Evolutionary conservation across 2,888 invertebrate species (phyloP), one percentile per base, ranked within the genome.

Genomic region (Gandaritis pyraliata): DNA sequence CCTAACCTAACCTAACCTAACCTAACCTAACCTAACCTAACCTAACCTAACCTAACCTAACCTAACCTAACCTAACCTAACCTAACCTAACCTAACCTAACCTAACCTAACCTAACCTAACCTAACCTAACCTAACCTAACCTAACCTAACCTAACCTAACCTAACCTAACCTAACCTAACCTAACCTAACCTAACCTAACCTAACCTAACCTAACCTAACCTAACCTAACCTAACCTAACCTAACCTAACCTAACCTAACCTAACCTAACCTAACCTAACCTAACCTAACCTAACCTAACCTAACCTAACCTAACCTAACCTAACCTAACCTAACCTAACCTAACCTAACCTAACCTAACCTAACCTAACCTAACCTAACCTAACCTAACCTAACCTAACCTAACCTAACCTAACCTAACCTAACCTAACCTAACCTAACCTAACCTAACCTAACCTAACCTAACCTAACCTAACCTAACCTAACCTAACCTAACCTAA

Each of bases 281-380:
- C 69, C 66, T 66, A 69, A 69, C 69, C 64, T 63, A 66, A 64
- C 64, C 64, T 64, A 69, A 69, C 66, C 69, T 64, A 69, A 69
- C 68, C 68, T 66, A 68, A 66, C 64, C 68, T 66, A 68, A 71
- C 71, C 71, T 69, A 71, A 71, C 68, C 70, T 66, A 70, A 68
- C 67, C 72, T 70, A 72, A 69, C 72, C 72, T 71, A 72, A 49
- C 48, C 48, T 57, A 49, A 49, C 48, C 61, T 57, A 53, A 72
- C 72, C 71, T 72, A 72, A 71, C 71, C 69, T 69, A 71, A 70
- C 69, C 69, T 69, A 70, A 70, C 72, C 71, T 70, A 71, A 71
- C 71, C 71, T 71, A 71, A 71, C 71, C n/a, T n/a, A n/a, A 71
- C 70, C 71, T 72, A 72, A 70, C 69, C 72, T 72, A 70, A 72